Base-by-base conservation (phyloP, 2,113 vertebrate genomes). In the Solenodon paradoxus region DNA sequence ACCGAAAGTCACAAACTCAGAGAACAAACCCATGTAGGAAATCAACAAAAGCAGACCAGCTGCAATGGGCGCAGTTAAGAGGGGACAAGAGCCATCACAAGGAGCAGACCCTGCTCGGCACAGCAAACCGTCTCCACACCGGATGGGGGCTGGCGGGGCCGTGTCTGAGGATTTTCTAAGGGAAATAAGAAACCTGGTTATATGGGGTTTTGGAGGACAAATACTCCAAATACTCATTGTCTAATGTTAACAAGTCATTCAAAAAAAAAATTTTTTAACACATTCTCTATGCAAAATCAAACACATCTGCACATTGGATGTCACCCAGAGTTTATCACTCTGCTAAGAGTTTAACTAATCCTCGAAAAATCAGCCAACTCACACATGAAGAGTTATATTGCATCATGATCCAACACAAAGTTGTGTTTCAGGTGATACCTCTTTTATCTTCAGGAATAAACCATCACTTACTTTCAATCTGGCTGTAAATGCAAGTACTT, bases 51-150 rank as follows among this genome's bases (percentile, higher is more conserved):
- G 74, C 0, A 35, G 19, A 35, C n/a, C 7, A 28, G 69, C n/a
- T n/a, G n/a, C n/a, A n/a, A n/a, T n/a, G n/a, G n/a, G n/a, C n/a
- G n/a, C n/a, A n/a, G n/a, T n/a, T n/a, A n/a, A n/a, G n/a, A n/a
- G n/a, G n/a, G 32, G 40, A 3, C n/a, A 66, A 72, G 9, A 1
- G 49, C 85, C 12, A 0, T 0, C 4, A 32, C 22, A n/a, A 59
- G 10, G 22, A 45, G 57, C 30, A 19, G 45, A 15, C 1, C 0
- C 17, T 7, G n/a, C 3, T 6, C 49, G 3, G 28, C 1, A 2
- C 19, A 8, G 53, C 40, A 38, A 45, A 17, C 5, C 3, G 12
- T 30, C 11, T 30, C 49, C 83, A 10, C 5, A 22, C 22, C 0
- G 1, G 12, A 13, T 30, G 9, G 2, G 22, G 28, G 55, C 28